Base-by-base conservation (phyloP, 2,113 vertebrate species). In the Syngnathus scovelli region DNA sequence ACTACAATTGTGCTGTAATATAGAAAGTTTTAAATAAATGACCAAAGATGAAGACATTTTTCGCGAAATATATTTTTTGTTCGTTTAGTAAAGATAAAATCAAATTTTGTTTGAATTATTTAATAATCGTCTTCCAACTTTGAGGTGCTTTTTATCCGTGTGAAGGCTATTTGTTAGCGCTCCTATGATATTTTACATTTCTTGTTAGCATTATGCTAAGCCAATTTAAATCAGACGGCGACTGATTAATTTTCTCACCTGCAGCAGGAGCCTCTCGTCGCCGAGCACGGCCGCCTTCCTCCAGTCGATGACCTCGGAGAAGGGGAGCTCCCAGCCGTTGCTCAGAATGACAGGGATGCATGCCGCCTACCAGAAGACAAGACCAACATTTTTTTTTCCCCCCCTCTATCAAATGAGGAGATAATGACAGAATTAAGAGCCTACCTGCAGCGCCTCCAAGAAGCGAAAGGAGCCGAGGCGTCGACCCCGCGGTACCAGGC, bases 381-480 rank as follows among this genome's bases (percentile, higher is more conserved):
- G 33, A 18, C 8, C 11, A 12, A 61, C 38, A n/a, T 16, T 33
- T 2, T 13, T 44, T 23, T 43, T 46, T 10, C 51, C 51, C 23
- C 51, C 36, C 23, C 63, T 33, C 7, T 6, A 13, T 56, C 54
- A 56, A 36, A 36, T 18, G 43, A 64, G 44, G 15, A 64, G 27
- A 36, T 10, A 49, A 64, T 13, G 12, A 23, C 60, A 43, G n/a
- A 27, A 18, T 70, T 4, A 64, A 19, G 63, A 56, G 64, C 68
- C 21, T 23, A 96, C 96, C 95, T 96, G 94, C 70, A 98, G 86
- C 2, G 95, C 94, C 85, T 97, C 95, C 13, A 97, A 89, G 79
- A 98, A 95, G 61, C 89, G 92, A 43, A 92, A 93, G 36, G 94
- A 94, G 6, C 92, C 94, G 69, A 94, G 70, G 11, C 86, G 89